Evolutionary conservation across 2,888 invertebrate genomes (phyloP), one percentile per base, ranked within the genome.

Genomic region (Coleophora deauratella): DNA sequence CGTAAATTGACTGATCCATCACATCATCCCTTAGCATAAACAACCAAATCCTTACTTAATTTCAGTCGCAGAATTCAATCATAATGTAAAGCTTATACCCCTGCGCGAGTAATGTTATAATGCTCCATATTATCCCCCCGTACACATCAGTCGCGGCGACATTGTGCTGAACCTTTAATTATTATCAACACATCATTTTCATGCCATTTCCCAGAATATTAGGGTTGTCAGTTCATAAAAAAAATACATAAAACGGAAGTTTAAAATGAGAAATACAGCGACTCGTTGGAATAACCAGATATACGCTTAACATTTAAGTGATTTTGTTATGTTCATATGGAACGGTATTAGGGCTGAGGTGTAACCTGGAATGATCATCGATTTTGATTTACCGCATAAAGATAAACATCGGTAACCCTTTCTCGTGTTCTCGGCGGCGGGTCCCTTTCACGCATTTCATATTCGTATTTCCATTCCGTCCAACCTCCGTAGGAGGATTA

Each of bases 121-220:
- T 81, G 75, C 78, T 72, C 72, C 69, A 72, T 73, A 76, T 81
- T 75, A 80, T 78, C 78, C 78, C 75, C 72, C 70, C 65, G 63
- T 50, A 64, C 62, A 65, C 60, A 64, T 66, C 68, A 69, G 62
- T 63, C 64, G 65, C 62, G 68, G 66, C 74, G 75, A 79, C 79
- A 75, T 69, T 60, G 62, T 66, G 67, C 72, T 65, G 60, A 84
- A 81, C 84, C 86, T 85, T 82, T 84, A 81, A 86, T 85, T 85
- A 85, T 85, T 81, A 84, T 82, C 82, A 85, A 84, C 85, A 84
- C 85, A 79, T 84, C 71, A 81, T 84, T 81, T 81, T 80, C 78
- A 74, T 79, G 67, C 71, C 68, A 63, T 67, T 67, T 66, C 68
- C 67, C 62, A 49, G 63, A 66, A 70, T 62, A 56, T 57, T 69